Conservation (phyloP, 2,113 vertebrate genomes). For the Pollachius pollachius region DNA sequence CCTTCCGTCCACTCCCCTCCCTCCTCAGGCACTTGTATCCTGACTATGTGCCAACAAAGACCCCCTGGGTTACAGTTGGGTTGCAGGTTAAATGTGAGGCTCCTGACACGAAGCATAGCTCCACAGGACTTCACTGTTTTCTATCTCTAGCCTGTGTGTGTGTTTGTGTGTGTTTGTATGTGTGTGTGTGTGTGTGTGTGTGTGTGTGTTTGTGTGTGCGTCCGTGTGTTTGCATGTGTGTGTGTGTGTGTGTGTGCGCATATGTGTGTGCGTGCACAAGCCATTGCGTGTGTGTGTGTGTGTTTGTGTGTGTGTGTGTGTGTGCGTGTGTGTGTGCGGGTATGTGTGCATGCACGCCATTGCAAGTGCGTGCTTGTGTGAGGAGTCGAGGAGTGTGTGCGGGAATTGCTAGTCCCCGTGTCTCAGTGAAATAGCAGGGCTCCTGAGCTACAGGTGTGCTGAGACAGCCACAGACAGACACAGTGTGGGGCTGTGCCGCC, state of each 20-base stretch:
- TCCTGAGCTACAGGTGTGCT: no score
- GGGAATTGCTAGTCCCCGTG: no score
- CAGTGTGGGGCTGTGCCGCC: no score
- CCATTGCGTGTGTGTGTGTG: constrained; percentile 6
- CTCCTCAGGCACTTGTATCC: no score
- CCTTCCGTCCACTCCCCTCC: no score
- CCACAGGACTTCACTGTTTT: constrained; percentile 5
- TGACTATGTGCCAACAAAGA: constrained; percentile 26
- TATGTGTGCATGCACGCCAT: not conserved
- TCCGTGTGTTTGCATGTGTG: not conserved
- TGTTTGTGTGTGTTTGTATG: constrained; percentile 3
- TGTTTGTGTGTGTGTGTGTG: constrained; percentile 4
- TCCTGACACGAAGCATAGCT: constrained; percentile 23
- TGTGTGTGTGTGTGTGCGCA: constrained; percentile 9
- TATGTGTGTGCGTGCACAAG: not conserved
- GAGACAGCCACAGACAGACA: no score
- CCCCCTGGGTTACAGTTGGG: constrained; percentile 12
- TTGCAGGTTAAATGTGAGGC: constrained; percentile 40
- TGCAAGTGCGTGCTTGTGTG: constrained; percentile 1
- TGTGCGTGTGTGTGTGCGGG: constrained; percentile 11
- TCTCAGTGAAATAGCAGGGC: no score
- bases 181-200: constrained; percentile 8
- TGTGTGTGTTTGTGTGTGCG: constrained; percentile 7
- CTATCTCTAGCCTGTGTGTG: constrained; percentile 1
- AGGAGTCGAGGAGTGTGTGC: constrained; percentile 18